Evolutionary conservation across 2,797 vertebrate species (phyloP).

Genomic region (Darevskia mixta): DNA sequence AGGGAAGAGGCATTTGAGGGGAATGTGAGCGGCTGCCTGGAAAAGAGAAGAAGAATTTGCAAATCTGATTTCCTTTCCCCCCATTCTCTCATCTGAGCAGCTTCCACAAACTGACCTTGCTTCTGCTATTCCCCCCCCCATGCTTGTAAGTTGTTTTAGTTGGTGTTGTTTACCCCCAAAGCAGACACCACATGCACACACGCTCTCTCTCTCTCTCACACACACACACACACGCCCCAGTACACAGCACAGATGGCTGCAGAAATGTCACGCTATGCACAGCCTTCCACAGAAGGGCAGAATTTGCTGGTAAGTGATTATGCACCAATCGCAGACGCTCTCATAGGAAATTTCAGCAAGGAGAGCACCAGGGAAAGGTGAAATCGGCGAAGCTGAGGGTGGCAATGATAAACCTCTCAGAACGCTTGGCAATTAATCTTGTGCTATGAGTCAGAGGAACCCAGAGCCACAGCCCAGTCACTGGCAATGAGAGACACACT

Average conservation of each 20-base stretch:
- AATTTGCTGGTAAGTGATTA: constrained; percentile 25
- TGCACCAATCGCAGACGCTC: constrained; percentile 23
- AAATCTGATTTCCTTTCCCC: rapidly evolving
- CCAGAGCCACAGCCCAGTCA: constrained; percentile 56
- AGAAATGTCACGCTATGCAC: constrained; percentile 30
- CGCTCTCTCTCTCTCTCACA: not conserved
- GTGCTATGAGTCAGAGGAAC: constrained; percentile 65
- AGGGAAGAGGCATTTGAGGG: not conserved
- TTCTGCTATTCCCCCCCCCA: not conserved
- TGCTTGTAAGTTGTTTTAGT: not conserved
- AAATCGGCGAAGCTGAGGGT: constrained; percentile 41
- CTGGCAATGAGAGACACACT: constrained; percentile 57
- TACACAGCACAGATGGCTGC: constrained; percentile 38
- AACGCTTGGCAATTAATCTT: constrained; percentile 79
- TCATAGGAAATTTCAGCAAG: constrained; percentile 1
- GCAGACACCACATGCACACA: not conserved
- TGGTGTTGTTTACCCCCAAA: constrained; percentile 19
- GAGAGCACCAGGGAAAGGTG: constrained; percentile 47
- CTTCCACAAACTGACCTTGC: not conserved
- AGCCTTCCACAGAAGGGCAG: not conserved
- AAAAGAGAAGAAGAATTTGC: constrained; percentile 14
- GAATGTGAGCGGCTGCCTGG: rapidly evolving
- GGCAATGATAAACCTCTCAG: constrained; percentile 76
- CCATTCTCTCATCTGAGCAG: not conserved
- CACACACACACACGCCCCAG: not conserved